Base-by-base conservation (phyloP, 2,888 invertebrate genomes). In the Dioctria rufipes region DNA sequence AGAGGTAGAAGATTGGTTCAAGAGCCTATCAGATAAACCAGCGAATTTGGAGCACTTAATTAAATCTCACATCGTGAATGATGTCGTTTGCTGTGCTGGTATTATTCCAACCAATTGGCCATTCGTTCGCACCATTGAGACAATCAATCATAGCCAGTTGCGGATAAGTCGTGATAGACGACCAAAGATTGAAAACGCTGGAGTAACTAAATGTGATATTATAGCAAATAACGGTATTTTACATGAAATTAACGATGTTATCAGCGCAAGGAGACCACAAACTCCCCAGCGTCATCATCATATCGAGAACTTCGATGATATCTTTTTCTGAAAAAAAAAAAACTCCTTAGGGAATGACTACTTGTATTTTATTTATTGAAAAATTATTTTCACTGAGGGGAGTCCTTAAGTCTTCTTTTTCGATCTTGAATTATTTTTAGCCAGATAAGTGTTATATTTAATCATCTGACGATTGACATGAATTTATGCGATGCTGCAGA, bases 41-140 rank as follows among this genome's bases (percentile, higher is more conserved):
- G 51, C 83, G 3, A 86, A 87, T 80, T 83, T 89, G 5, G 85
- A 86, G 81, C 84, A 85, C 43, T 84, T 88, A 40, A 86, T 89
- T 25, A 88, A 88, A 83, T 86, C 86, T 2, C 89, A 89, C 80
- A 87, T 89, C 81, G 88, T 89, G 4, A 87, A 88, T 84, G 89
- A 89, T 83, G 88, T 88, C 4, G 86, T 89, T 51, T 89, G 89
- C 82, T 89, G 89, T 81, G 87, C 89, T 67, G 89, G 89, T 42
- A 89, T 89, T 40, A 88, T 88, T 54, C 87, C 88, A 75, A 87
- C 89, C 25, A 87, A 88, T 77, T 89, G 89, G 89, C 89, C 89
- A 73, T 89, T 89, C 73, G 88, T 89, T 4, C 88, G 89, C 37
- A 87, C 89, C 13, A 87, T 89, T 51, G 87, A 88, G 81, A 84